Evolutionary conservation across 2,113 vertebrate genomes (phyloP), one percentile per base, ranked within the genome.

Genomic region (Bubo scandiacus): DNA sequence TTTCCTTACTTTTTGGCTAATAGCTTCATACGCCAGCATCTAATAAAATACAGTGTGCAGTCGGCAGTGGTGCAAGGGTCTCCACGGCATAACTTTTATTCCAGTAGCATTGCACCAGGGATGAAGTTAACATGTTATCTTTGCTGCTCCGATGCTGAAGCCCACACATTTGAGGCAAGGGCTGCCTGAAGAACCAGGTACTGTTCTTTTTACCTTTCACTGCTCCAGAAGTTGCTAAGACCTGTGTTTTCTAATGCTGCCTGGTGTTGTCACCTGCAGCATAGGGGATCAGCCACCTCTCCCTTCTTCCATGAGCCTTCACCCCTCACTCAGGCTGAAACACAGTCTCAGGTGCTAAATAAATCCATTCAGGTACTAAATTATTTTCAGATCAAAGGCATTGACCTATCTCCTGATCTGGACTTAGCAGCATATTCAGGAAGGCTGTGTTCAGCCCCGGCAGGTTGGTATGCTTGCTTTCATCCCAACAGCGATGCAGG

Each of bases 11-110:
- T 59, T 67, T 66, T 91, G 63, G 25, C 30, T 72, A 81, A 81
- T 32, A 47, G 38, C 43, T 70, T 74, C 55, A 74, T 74, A 58
- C 3, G 68, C 38, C 43, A 86, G 34, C 29, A 42, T 32, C 40
- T 65, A 61, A 40, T 65, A 25, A 87, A 65, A 54, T 17, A 77
- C 15, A 74, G 49, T 0, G 1, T 14, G 70, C 32, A 25, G 67
- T 17, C 3, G 2, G 21, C 1, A 2, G 25, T 18, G 17, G 30
- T 17, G 36, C 32, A 59, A 54, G 62, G 49, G 0, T 79, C 67
- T 80, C 68, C 43, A 74, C 17, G 20, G 62, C 9, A 3, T 43
- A 49, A 79, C 38, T 59, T 73, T 66, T 34, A 73, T 55, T 38
- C 19, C 38, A 61, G 68, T 30, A 75, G 73, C 38, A 29, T 5